phyloP scores from a whole-genome alignment of 2,113 vertebrate genomes.

The Elaphurus davidianus region DNA sequence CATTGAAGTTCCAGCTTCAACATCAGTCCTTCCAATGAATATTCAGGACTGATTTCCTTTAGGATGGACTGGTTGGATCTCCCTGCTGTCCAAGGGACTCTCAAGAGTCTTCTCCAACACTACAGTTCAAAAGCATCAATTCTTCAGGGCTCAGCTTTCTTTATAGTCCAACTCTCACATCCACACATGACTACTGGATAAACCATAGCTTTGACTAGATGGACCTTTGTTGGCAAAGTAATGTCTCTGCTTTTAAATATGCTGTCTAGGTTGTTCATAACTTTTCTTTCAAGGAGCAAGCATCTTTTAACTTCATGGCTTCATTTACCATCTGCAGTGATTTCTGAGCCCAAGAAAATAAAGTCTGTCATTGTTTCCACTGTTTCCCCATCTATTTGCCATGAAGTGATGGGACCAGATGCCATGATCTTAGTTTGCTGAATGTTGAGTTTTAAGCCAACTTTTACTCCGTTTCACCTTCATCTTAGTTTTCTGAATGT shows the following conservation, averaged over 20 bases:
- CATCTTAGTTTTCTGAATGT: not conserved
- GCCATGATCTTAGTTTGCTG: not conserved
- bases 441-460: not conserved
- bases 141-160: not conserved
- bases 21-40: not conserved
- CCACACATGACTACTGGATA: not conserved
- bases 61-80: not conserved
- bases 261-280: not conserved
- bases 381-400: not conserved
- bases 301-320: not conserved
- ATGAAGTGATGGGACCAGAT: not conserved
- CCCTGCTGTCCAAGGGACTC: not conserved
- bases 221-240: not conserved
- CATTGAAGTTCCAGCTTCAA: not conserved
- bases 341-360: not conserved
- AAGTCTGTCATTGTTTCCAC: not conserved
- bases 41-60: not conserved
- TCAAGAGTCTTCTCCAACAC: not conserved
- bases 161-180: not conserved
- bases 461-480: not conserved
- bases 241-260: not conserved
- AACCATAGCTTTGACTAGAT: not conserved
- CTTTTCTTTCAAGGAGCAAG: not conserved
- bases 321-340: not conserved
- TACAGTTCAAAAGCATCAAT: not conserved